Conservation (phyloP, 2,797 vertebrate genomes). For the Sebastes alutus region DNA sequence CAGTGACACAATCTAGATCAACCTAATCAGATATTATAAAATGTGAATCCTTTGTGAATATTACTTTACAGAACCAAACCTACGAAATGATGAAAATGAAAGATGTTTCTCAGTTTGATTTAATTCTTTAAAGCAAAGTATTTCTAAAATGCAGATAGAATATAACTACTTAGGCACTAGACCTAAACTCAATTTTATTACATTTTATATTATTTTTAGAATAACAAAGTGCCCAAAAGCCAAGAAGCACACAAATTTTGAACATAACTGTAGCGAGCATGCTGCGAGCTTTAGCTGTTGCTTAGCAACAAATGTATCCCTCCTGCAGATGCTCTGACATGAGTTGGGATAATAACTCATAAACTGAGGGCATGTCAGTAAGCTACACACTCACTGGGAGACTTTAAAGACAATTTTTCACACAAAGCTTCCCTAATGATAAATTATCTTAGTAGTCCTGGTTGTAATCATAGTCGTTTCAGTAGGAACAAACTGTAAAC, state of each 20-base stretch:
- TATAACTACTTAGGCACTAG: neutral
- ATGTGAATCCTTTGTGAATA: neutral
- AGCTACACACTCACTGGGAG: conserved; percentile 44
- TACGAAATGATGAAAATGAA: neutral
- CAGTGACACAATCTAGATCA: neutral
- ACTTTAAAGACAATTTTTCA: conserved; percentile 38
- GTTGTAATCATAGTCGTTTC: conserved; percentile 21
- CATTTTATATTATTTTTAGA: conserved; percentile 12
- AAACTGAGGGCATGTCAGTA: conserved; percentile 58
- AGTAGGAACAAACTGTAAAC: conserved; percentile 2
- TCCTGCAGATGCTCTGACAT: conserved; percentile 71
- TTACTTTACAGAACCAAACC: neutral
- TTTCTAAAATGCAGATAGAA: neutral
- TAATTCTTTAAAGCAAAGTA: neutral
- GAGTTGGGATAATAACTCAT: conserved; percentile 66
- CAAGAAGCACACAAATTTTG: conserved; percentile 37
- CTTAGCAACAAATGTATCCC: conserved; percentile 75
- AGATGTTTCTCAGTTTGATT: neutral
- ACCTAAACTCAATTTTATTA: neutral
- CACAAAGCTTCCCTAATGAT: conserved; percentile 34
- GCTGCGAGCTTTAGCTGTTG: conserved; percentile 69
- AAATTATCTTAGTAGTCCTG: conserved; percentile 11
- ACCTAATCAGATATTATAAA: neutral
- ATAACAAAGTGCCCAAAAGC: conserved; percentile 28
- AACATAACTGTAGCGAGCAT: conserved; percentile 56